Evolutionary conservation across 2,888 invertebrate genomes (phyloP), one percentile per base, ranked within the genome.

Genomic region (Aphodius granarius): DNA sequence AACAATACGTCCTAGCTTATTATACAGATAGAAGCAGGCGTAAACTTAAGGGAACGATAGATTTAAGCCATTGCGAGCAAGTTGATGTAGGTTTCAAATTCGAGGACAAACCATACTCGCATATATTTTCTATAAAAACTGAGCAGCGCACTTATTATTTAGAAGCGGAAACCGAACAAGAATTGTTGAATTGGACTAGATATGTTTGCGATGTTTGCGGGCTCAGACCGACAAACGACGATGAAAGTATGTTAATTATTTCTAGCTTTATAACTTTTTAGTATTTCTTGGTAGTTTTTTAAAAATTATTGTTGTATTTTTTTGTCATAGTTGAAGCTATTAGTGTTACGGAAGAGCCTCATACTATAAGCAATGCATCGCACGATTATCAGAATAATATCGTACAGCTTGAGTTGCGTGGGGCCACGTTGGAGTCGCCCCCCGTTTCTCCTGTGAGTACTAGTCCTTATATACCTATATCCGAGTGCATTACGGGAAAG

Each of bases 111-210:
- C 94, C 95, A 82, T 93, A 94, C 83, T 92, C 95, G 83, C 93
- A 92, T 84, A 96, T 97, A 89, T 97, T 97, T 85, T 95, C 95
- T 82, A 94, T 97, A 63, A 94, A 94, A 85, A 97, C 97, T 73
- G 94, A 95, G 62, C 94, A 94, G 79, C 91, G 98, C 81, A 95
- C 94, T 43, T 98, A 97, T 86, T 97, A 96, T 86, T 89, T 98
- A 80, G 97, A 97, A 76, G 97, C 97, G 0, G 97, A 97, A 82
- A 94, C 94, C 43, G 97, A 97, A 85, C 90, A 91, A 68, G 97
- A 97, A 83, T 97, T 98, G 97, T 94, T 94, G 81, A 94, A 94
- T 86, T 98, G 98, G 98, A 97, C 98, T 9, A 94, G 95, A 84
- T 95, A 94, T 77, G 95, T 98, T 80, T 98, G 98, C 86, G 92